Conservation (phyloP, 1,140 invertebrate genomes). For the Proales similis region DNA sequence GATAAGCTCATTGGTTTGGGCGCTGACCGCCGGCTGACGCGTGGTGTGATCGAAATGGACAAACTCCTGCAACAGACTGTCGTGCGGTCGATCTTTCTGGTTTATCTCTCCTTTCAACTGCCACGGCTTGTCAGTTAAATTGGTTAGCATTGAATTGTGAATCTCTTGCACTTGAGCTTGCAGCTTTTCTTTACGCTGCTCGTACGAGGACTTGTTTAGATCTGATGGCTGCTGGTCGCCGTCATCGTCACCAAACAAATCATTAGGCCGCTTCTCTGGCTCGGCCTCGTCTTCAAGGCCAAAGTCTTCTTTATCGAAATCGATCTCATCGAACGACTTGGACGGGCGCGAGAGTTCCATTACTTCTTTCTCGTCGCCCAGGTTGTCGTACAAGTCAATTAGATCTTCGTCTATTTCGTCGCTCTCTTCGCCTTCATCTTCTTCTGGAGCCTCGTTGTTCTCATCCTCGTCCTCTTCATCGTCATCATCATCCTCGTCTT, state of each 20-base stretch:
- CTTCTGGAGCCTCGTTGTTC: background rate
- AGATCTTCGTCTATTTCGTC: constrained; percentile 20
- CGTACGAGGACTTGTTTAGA: constrained; percentile 3
- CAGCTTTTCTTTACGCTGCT: constrained; percentile 6
- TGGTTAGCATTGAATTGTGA: constrained; percentile 61
- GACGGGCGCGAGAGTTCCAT: constrained; percentile 6
- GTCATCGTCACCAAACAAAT: constrained; percentile 2
- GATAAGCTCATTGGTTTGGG: constrained; percentile 72
- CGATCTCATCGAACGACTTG: constrained; percentile 27
- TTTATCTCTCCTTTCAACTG: constrained; percentile 81
- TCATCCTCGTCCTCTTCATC: background rate
- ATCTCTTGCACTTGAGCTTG: constrained; percentile 63
- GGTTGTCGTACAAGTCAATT: background rate
- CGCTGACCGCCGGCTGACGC: constrained; percentile 74
- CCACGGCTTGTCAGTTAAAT: constrained; percentile 75
- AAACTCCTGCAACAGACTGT: constrained; percentile 82
- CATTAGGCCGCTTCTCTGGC: background rate
- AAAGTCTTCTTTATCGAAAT: constrained; percentile 37
- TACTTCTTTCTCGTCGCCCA: constrained; percentile 26
- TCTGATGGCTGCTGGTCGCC: background rate
- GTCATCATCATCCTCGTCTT: constrained; percentile 7
- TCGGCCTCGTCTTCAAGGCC: constrained; percentile 5
- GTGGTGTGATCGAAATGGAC: constrained; percentile 77
- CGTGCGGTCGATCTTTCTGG: constrained; percentile 69
- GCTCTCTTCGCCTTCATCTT: constrained; percentile 1